Conservation (phyloP, 2,113 vertebrate species). For the Pogona vitticeps region DNA sequence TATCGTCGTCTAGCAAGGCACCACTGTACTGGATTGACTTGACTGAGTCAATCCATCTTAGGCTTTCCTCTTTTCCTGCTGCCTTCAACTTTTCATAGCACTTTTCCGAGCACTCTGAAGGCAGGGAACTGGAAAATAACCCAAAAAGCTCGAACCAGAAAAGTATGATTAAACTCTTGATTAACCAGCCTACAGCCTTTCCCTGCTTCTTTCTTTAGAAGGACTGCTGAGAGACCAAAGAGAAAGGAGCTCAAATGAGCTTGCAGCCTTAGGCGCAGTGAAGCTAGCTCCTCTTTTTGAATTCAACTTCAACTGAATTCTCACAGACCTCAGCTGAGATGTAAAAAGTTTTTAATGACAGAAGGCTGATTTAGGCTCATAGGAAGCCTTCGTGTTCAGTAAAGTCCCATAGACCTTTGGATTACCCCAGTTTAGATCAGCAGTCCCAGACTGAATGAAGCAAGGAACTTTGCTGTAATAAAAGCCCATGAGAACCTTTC, state of each 20-base stretch:
- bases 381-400: not conserved
- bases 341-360: not conserved
- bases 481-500: accelerated
- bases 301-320: not conserved
- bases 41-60: too few species aligned
- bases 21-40: too few species aligned
- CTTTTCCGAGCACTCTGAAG: not conserved
- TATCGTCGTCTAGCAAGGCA: too few species aligned
- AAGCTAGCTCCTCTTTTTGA: not conserved
- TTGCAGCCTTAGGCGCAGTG: not conserved
- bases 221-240: not conserved
- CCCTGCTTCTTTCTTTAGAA: not conserved
- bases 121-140: not conserved
- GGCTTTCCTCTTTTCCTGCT: too few species aligned
- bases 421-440: not conserved
- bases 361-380: not conserved
- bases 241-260: not conserved
- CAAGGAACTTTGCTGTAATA: not conserved
- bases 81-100: too few species aligned
- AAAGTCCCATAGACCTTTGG: not conserved
- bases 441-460: not conserved
- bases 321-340: not conserved
- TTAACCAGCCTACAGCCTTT: not conserved
- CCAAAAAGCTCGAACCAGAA: not conserved
- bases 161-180: not conserved